phyloP scores from a whole-genome alignment of 1,140 invertebrate species.

The Euglossa dilemma region DNA sequence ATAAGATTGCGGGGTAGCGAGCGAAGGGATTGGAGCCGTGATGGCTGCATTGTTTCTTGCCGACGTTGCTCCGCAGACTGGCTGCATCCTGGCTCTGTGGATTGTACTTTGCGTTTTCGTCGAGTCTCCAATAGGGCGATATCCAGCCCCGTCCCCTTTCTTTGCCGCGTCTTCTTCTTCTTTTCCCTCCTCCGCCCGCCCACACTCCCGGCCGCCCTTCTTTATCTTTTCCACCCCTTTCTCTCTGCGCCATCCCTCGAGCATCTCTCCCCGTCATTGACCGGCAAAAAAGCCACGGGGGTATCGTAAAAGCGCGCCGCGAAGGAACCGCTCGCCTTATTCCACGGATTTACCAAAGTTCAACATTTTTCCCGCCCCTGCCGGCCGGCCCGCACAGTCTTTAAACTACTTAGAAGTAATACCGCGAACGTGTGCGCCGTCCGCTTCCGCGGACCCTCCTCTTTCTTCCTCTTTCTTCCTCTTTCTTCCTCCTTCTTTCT shows the following conservation, averaged over 20 bases:
- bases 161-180: constrained; percentile 21
- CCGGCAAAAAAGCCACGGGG: constrained; percentile 55
- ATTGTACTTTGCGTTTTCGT: constrained; percentile 76
- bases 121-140: constrained; percentile 70
- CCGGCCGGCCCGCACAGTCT: constrained; percentile 12
- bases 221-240: neutral
- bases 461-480: too few species aligned
- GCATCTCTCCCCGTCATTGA: constrained; percentile 43
- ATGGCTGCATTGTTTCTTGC: constrained; percentile 78
- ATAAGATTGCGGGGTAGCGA: constrained; percentile 62
- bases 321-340: constrained; percentile 44
- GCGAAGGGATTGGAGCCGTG: constrained; percentile 63
- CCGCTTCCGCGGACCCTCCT: neutral
- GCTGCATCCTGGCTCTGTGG: constrained; percentile 64
- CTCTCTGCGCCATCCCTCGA: neutral
- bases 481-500: too few species aligned
- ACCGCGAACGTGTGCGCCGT: constrained; percentile 21
- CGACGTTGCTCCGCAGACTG: constrained; percentile 72
- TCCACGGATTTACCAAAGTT: constrained; percentile 56
- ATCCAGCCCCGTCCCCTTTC: constrained; percentile 31
- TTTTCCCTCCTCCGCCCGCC: neutral
- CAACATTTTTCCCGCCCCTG: constrained; percentile 27
- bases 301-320: constrained; percentile 56
- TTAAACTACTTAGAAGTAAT: constrained; percentile 40
- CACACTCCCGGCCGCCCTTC: neutral